Evolutionary conservation across 2,888 invertebrate genomes (phyloP).

Genomic region (Mongoloraphidia duomilia): DNA sequence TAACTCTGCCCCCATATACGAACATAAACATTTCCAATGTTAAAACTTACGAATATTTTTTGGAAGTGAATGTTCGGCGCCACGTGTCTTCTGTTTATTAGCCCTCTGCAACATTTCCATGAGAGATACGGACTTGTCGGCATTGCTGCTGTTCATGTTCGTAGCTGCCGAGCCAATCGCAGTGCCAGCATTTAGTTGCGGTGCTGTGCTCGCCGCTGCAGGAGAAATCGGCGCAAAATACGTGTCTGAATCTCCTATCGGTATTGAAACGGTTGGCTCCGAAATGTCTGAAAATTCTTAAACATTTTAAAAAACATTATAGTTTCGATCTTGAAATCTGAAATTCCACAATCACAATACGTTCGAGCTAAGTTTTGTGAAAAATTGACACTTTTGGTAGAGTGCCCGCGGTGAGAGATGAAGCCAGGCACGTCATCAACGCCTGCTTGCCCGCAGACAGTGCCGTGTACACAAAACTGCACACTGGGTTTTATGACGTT

Average conservation of each 20-base stretch:
- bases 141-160: constrained; percentile 18
- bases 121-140: constrained; percentile 27
- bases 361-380: not conserved
- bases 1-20: too few relatives aligned
- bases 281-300: constrained; percentile 24
- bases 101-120: constrained; percentile 59
- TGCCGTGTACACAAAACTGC: too few relatives aligned
- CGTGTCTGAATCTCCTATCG: constrained; percentile 36
- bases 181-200: not conserved
- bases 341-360: not conserved
- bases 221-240: constrained; percentile 61
- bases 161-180: constrained; percentile 16
- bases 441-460: too few relatives aligned
- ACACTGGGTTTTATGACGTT: too few relatives aligned
- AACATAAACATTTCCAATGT: too few relatives aligned
- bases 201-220: constrained; percentile 33
- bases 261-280: constrained; percentile 29
- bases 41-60: constrained; percentile 15
- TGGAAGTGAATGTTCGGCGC: constrained; percentile 10
- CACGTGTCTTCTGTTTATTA: constrained; percentile 32
- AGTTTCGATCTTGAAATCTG: not conserved
- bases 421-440: too few relatives aligned
- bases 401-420: too few relatives aligned
- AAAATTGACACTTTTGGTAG: too few relatives aligned
- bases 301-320: not conserved